These are phyloP conservation scores for Psettodes erumei DNA, from an alignment of 2,113 vertebrate genomes.

Conservation along the genomic window DNA sequence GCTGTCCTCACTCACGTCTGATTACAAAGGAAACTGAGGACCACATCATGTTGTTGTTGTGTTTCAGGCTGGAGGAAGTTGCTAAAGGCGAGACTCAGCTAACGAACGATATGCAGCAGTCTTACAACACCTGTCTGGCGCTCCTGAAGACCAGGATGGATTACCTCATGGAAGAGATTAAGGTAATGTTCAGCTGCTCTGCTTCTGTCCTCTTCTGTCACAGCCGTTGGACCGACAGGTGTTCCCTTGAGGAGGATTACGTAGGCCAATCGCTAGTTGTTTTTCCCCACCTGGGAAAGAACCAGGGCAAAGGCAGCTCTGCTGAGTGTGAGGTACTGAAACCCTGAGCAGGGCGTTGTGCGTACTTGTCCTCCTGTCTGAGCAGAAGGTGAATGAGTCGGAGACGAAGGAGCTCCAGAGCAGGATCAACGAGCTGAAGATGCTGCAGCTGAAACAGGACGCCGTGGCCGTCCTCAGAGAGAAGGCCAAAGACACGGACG, in stretches of 20 bases:
- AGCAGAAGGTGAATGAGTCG: not conserved
- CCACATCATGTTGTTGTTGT: not conserved
- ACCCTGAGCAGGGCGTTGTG: no score
- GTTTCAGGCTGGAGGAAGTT: conserved; percentile 31
- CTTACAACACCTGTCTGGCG: fast-evolving
- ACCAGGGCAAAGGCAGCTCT: no score
- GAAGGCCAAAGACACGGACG: not conserved
- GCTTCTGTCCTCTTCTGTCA: no score
- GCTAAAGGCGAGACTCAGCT: not conserved
- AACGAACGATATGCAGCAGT: not conserved
- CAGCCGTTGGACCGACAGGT: no score
- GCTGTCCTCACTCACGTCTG: no score
- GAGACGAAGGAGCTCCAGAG: not conserved
- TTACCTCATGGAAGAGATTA: not conserved
- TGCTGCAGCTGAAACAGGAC: not conserved
- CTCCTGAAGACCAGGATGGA: not conserved
- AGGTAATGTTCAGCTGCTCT: conserved; percentile 32
- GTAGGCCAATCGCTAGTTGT: no score
- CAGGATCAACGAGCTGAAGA: conserved; percentile 14
- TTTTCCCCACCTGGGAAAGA: no score
- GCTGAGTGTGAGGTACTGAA: no score
- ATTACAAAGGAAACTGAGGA: no score
- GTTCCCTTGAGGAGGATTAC: no score
- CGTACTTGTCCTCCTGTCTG: no score
- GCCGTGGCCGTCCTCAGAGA: no score